A percentile compares a stretch with the other conserved stretches of the same genome.
Conservation (phyloP, 2,797 vertebrate genomes). For the Enteromius fasciolatus region DNA sequence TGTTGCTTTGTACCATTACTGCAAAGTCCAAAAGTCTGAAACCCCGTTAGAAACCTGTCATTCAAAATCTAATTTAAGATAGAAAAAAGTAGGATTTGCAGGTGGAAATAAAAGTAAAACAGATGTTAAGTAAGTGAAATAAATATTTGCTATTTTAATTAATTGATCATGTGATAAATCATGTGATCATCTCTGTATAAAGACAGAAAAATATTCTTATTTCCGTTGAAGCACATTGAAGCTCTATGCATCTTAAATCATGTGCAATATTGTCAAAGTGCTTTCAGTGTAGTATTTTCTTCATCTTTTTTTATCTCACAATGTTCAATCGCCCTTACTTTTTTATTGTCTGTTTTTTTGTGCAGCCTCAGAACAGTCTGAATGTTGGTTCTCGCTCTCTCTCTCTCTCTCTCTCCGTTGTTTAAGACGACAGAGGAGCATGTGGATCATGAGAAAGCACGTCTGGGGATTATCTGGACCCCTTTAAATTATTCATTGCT, state of each 20-base stretch:
- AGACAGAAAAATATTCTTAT: background rate
- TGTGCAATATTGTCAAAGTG: background rate
- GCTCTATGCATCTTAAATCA: background rate
- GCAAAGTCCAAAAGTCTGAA: background rate
- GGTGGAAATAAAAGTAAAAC: no score
- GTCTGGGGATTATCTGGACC: slow-evolving; percentile 66
- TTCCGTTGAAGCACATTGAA: background rate
- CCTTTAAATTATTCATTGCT: slow-evolving; percentile 76
- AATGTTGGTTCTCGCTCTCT: slow-evolving; percentile 24
- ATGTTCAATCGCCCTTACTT: slow-evolving; percentile 20
- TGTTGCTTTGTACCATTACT: background rate
- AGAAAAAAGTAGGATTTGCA: background rate
- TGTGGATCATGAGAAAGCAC: background rate
- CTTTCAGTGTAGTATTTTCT: background rate
- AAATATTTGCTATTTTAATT: no score
- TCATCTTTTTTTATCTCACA: slow-evolving; percentile 24
- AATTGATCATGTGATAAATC: background rate
- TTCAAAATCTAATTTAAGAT: background rate
- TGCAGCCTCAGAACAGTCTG: background rate
- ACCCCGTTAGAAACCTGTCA: background rate
- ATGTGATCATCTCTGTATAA: no score
- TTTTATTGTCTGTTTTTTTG: slow-evolving; percentile 52
- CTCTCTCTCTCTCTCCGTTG: background rate
- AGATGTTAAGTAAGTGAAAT: no score
- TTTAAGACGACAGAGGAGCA: slow-evolving; percentile 42